Evolutionary conservation across 2,797 vertebrate genomes (phyloP).

Genomic region (Austrolebias charrua): DNA sequence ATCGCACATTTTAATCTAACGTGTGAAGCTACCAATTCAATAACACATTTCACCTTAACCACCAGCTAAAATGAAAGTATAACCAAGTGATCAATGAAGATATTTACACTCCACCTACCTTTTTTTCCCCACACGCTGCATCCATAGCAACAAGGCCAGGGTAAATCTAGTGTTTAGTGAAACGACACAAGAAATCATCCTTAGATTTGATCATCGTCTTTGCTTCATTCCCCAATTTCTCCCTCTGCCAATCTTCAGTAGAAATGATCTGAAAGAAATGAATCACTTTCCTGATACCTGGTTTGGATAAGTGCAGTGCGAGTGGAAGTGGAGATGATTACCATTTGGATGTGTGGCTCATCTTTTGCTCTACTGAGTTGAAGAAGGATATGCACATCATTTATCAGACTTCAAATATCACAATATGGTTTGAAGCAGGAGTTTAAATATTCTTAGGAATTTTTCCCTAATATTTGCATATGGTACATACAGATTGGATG

Average conservation of each 20-base stretch:
- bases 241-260: constrained; percentile 45
- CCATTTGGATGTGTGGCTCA: constrained; percentile 41
- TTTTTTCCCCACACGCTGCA: constrained; percentile 29
- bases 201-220: constrained; percentile 64
- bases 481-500: constrained; percentile 1
- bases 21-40: constrained; percentile 49
- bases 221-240: constrained; percentile 51
- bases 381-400: constrained; percentile 34
- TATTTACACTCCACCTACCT: constrained; percentile 52
- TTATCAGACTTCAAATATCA: constrained; percentile 28
- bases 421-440: constrained; percentile 13
- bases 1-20: constrained; percentile 60
- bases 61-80: constrained; percentile 71
- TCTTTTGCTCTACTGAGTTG: constrained; percentile 46
- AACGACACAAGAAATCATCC: constrained; percentile 65
- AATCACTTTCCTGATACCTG: constrained; percentile 55
- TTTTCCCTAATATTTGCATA: constrained; percentile 1
- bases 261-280: constrained; percentile 60
- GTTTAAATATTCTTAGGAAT: constrained; percentile 25
- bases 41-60: constrained; percentile 61
- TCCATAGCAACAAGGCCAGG: constrained; percentile 74
- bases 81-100: constrained; percentile 72
- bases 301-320: constrained; percentile 48
- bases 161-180: constrained; percentile 71
- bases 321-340: constrained; percentile 52